Percentiles rank a stretch among this genome's conserved stretches.
Evolutionary conservation across 2,113 vertebrate genomes (phyloP).

Genomic region (Nymphicus hollandicus): DNA sequence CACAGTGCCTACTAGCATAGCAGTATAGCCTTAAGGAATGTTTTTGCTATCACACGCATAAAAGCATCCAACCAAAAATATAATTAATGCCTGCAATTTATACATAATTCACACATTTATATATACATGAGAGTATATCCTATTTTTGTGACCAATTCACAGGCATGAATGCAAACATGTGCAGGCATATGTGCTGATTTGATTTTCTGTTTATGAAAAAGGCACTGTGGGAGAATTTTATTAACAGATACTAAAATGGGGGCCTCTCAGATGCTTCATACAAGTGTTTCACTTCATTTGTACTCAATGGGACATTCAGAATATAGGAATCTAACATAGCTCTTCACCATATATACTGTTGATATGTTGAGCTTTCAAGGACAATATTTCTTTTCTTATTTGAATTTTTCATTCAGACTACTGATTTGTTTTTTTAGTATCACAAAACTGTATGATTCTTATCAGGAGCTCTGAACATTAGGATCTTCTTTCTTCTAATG

Average conservation of each 20-base stretch:
- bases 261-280: background rate
- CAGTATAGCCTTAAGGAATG: slow-evolving; percentile 34
- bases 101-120: background rate
- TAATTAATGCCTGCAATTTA: slow-evolving; percentile 9
- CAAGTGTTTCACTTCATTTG: slow-evolving; percentile 1
- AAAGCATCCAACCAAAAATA: slow-evolving; percentile 40
- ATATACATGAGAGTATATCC: background rate
- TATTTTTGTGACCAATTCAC: background rate
- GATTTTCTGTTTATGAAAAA: slow-evolving; percentile 39
- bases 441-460: background rate
- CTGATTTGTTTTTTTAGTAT: background rate
- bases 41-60: slow-evolving; percentile 49
- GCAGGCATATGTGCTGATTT: background rate
- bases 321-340: background rate
- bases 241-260: background rate
- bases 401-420: background rate
- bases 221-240: background rate
- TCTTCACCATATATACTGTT: background rate
- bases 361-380: background rate
- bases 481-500: background rate
- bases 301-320: background rate
- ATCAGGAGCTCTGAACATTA: background rate
- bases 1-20: slow-evolving; percentile 31
- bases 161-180: background rate
- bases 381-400: background rate